Percentiles rank a stretch among this genome's conserved stretches.
Conservation (phyloP, 2,888 invertebrate species). For the Nemoura dubitans region DNA sequence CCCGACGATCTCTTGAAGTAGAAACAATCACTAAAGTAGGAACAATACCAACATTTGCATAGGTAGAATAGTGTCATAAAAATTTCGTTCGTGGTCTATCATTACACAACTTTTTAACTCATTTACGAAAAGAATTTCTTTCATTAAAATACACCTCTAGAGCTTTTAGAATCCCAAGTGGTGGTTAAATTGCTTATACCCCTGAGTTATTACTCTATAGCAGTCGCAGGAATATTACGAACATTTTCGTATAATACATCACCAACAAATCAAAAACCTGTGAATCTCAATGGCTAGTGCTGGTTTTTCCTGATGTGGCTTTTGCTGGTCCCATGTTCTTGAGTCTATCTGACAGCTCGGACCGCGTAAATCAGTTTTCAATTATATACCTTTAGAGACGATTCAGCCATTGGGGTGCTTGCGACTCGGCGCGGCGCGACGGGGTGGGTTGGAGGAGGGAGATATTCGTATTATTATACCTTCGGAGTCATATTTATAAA, state of each 20-base stretch:
- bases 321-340: constrained; percentile 56
- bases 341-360: constrained; percentile 59
- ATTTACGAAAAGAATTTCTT: background rate
- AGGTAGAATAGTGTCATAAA: background rate
- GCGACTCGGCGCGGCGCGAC: constrained; percentile 33
- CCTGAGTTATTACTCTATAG: background rate
- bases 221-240: constrained; percentile 3
- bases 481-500: constrained; percentile 64
- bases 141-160: background rate
- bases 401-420: constrained; percentile 51
- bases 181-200: background rate
- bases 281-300: constrained; percentile 25
- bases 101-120: constrained; percentile 1
- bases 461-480: constrained; percentile 57
- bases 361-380: constrained; percentile 65
- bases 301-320: constrained; percentile 45
- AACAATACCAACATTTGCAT: too few relatives aligned
- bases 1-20: too few relatives aligned
- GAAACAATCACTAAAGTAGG: too few relatives aligned
- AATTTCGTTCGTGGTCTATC: background rate
- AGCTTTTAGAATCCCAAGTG: background rate
- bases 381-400: constrained; percentile 60
- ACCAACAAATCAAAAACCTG: background rate
- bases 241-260: background rate
- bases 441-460: constrained; percentile 45